Percentiles rank a stretch among this genome's conserved stretches.
These are phyloP conservation scores for Eurois occulta DNA, from an alignment of 2,888 invertebrate genomes.

Conservation along the genomic window DNA sequence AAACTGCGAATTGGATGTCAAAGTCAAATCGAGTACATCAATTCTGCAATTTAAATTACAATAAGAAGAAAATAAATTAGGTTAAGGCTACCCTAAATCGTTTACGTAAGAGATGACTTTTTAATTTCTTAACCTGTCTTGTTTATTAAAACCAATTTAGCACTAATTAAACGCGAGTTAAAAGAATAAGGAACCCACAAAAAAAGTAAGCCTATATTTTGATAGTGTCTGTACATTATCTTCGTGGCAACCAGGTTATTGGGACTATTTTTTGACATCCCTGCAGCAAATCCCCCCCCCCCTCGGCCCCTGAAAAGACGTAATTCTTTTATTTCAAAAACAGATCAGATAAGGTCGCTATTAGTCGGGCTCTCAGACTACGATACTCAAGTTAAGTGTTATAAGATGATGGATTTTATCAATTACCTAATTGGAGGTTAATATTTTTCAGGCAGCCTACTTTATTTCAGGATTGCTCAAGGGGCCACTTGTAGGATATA, in stretches of 20 bases:
- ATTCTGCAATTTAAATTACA: not conserved
- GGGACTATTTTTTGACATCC: not conserved
- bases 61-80: not conserved
- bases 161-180: too few species aligned
- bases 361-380: constrained; percentile 11
- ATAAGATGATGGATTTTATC: constrained; percentile 49
- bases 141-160: not conserved
- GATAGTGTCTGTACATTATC: not conserved
- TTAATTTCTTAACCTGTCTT: not conserved
- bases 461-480: constrained; percentile 28
- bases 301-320: too few species aligned
- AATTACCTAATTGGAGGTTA: constrained; percentile 55
- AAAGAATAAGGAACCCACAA: not conserved
- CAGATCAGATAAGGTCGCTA: not conserved
- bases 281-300: too few species aligned
- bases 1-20: too few species aligned
- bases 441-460: constrained; percentile 17
- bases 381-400: constrained; percentile 29
- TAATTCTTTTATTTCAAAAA: not conserved
- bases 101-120: not conserved
- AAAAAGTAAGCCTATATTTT: not conserved
- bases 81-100: not conserved
- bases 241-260: not conserved
- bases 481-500: constrained; percentile 22
- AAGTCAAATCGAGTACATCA: not conserved